Conservation (phyloP, 2,888 invertebrate genomes). For the Drosophila limbata region DNA sequence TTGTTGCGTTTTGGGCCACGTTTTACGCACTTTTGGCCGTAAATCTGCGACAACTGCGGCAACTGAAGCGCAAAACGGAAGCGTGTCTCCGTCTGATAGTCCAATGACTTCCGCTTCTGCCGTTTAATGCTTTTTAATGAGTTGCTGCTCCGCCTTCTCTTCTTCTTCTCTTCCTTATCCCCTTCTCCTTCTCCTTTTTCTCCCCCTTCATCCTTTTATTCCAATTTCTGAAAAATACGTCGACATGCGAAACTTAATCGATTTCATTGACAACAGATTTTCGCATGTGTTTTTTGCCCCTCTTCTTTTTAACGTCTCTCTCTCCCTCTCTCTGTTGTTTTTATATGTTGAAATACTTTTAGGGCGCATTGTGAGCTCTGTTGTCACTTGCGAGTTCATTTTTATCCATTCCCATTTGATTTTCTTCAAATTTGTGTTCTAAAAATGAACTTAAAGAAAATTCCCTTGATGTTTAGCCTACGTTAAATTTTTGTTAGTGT, state of each 20-base stretch:
- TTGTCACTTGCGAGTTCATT: conserved; percentile 15
- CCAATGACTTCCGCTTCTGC: conserved; percentile 79
- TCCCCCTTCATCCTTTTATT: background rate
- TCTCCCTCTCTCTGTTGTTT: too few relatives aligned
- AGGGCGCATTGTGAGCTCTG: background rate
- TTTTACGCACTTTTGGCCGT: conserved; percentile 62
- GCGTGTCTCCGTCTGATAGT: conserved; percentile 77
- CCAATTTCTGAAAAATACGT: background rate
- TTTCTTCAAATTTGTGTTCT: conserved; percentile 2
- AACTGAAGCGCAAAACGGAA: conserved; percentile 72
- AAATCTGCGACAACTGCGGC: conserved; percentile 50
- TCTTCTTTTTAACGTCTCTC: too few relatives aligned
- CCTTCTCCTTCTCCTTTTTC: background rate
- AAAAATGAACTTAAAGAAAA: background rate
- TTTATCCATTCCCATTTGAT: conserved; percentile 23
- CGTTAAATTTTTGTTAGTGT: too few relatives aligned
- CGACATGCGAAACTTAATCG: conserved; percentile 65
- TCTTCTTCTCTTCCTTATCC: background rate
- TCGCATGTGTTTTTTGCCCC: conserved; percentile 41
- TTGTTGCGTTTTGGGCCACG: conserved; percentile 21
- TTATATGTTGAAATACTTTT: conserved; percentile 11
- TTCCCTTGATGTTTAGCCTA: background rate
- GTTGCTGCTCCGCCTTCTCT: conserved; percentile 46
- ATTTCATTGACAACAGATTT: conserved; percentile 64
- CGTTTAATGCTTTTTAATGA: conserved; percentile 80